Conservation (phyloP, 2,888 invertebrate species). For the Agonopterix alstromeriana region DNA sequence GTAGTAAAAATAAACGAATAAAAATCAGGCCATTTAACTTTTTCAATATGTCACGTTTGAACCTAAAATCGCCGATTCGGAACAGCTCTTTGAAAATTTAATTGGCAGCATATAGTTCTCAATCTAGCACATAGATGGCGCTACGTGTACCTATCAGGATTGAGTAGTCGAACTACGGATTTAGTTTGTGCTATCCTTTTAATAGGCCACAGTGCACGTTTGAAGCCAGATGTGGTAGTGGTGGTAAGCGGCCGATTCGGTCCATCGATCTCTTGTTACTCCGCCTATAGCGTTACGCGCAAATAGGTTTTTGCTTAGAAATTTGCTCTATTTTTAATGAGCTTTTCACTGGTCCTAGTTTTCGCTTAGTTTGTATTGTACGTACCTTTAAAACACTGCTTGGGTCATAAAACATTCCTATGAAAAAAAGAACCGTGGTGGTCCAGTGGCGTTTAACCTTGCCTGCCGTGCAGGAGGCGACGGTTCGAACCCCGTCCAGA, state of each 20-base stretch:
- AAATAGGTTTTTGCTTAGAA: background rate
- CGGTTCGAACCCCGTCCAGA: too few relatives aligned
- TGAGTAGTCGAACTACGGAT: conserved; percentile 9
- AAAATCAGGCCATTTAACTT: too few relatives aligned
- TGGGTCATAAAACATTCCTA: too few relatives aligned
- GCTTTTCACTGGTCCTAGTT: too few relatives aligned
- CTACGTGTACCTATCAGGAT: conserved; percentile 10
- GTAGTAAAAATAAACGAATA: too few relatives aligned
- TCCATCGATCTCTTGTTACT: conserved; percentile 22
- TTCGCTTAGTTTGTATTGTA: too few relatives aligned
- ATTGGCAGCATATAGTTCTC: conserved; percentile 10
- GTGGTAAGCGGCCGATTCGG: conserved; percentile 19
- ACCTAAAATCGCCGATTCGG: too few relatives aligned
- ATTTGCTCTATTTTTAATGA: background rate
- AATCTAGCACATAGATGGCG: conserved; percentile 18
- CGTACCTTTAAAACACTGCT: too few relatives aligned
- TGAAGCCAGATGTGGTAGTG: conserved; percentile 16
- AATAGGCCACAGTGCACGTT: conserved; percentile 7
- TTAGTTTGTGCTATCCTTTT: conserved; percentile 20
- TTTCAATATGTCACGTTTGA: too few relatives aligned
- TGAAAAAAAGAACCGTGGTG: too few relatives aligned
- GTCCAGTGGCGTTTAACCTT: too few relatives aligned
- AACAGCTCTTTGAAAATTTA: background rate
- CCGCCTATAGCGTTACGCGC: conserved; percentile 12
- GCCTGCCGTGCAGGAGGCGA: too few relatives aligned